These are phyloP conservation scores for Scomber scombrus DNA, from an alignment of 2,113 vertebrate species.

Conservation along the genomic window DNA sequence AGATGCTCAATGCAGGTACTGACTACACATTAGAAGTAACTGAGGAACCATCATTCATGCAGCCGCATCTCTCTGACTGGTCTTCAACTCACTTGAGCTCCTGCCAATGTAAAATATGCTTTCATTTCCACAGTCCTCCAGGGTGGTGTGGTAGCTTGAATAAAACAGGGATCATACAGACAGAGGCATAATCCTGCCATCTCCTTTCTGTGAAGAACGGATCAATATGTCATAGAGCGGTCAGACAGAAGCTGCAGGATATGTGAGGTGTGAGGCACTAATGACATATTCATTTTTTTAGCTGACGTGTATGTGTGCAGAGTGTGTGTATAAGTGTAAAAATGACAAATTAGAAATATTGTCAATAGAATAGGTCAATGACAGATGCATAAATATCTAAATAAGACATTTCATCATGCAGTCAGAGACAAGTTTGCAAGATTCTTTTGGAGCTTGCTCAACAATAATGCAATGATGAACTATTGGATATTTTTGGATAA, in stretches of 20 bases:
- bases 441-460: not conserved
- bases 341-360: no score
- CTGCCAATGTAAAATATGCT: constrained; percentile 29
- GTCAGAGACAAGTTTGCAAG: not conserved
- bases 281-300: not conserved
- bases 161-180: constrained; percentile 32
- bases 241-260: constrained; percentile 34
- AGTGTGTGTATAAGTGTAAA: not conserved
- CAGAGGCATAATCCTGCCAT: constrained; percentile 11
- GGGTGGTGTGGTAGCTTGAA: constrained; percentile 7
- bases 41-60: constrained; percentile 6
- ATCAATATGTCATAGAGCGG: constrained; percentile 24
- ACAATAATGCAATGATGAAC: not conserved
- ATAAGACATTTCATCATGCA: not conserved
- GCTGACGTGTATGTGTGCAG: not conserved
- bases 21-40: not conserved
- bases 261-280: constrained; percentile 29
- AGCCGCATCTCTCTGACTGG: not conserved
- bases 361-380: not conserved
- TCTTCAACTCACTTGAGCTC: constrained; percentile 23
- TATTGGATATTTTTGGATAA: no score
- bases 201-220: constrained; percentile 25
- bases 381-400: not conserved
- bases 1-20: not conserved
- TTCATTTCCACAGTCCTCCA: constrained; percentile 29